Conservation (phyloP, 2,797 vertebrate species). For the Centropyge bicolor region DNA sequence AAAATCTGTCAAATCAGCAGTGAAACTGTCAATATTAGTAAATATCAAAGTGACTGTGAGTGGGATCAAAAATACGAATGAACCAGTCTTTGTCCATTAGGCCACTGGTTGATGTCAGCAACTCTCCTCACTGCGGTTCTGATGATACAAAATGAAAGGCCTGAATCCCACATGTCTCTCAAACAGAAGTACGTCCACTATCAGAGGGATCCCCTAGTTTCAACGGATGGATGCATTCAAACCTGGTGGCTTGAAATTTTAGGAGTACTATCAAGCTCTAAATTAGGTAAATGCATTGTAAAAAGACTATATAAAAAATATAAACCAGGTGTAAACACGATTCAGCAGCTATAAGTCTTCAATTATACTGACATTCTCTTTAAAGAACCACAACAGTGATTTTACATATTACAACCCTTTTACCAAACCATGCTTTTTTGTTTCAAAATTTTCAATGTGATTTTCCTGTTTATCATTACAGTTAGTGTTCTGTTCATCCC, state of each 20-base stretch:
- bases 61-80: constrained; percentile 8
- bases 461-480: background rate
- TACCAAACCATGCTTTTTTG: background rate
- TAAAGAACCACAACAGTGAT: background rate
- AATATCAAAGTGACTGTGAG: constrained; percentile 16
- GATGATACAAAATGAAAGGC: background rate
- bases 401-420: background rate
- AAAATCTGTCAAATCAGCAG: constrained; percentile 19
- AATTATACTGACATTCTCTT: background rate
- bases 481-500: background rate
- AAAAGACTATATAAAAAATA: too few relatives aligned
- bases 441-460: background rate
- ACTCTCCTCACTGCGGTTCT: background rate
- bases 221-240: background rate
- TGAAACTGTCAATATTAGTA: constrained; percentile 23
- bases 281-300: too few relatives aligned
- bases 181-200: background rate
- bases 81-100: background rate
- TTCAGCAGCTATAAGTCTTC: too few relatives aligned
- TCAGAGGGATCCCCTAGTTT: background rate
- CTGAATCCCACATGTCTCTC: background rate
- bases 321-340: too few relatives aligned
- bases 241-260: background rate
- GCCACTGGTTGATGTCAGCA: constrained; percentile 4
- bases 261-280: too few relatives aligned